These are phyloP conservation scores for Dolichomitus sp. DNA, from an alignment of 2,888 invertebrate species.

Conservation along the genomic window DNA sequence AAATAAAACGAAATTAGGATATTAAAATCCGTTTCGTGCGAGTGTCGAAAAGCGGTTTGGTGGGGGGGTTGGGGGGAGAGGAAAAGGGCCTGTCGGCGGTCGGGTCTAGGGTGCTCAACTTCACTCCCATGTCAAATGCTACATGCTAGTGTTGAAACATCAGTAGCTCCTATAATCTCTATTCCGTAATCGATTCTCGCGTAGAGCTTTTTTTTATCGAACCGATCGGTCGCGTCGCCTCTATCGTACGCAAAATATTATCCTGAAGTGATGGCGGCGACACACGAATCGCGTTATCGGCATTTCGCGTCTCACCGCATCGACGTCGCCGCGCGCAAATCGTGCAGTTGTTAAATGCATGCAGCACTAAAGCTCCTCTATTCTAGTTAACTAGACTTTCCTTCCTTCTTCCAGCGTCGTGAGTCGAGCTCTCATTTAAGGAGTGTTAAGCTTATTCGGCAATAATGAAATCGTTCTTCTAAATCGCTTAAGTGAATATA, in stretches of 20 bases:
- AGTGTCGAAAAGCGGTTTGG: slow-evolving; percentile 43
- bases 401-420: slow-evolving; percentile 31
- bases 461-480: slow-evolving; percentile 5
- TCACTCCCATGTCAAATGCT: slow-evolving; percentile 75
- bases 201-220: slow-evolving; percentile 38
- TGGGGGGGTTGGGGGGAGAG: slow-evolving; percentile 21
- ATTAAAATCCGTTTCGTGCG: slow-evolving; percentile 40
- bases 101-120: slow-evolving; percentile 71
- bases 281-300: not conserved
- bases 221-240: slow-evolving; percentile 63
- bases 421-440: slow-evolving; percentile 18
- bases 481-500: slow-evolving; percentile 11
- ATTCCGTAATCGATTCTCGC: slow-evolving; percentile 63
- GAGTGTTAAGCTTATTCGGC: slow-evolving; percentile 20
- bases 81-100: slow-evolving; percentile 50
- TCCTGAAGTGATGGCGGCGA: slow-evolving; percentile 32
- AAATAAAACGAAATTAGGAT: slow-evolving; percentile 59
- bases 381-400: slow-evolving; percentile 63
- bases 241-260: slow-evolving; percentile 52
- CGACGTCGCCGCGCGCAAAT: slow-evolving; percentile 43
- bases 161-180: slow-evolving; percentile 65
- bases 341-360: slow-evolving; percentile 65
- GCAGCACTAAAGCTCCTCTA: slow-evolving; percentile 64
- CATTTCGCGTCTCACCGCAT: slow-evolving; percentile 38
- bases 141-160: slow-evolving; percentile 62